Conservation (phyloP, 2,888 invertebrate genomes). For the Diarsia dahlii region DNA sequence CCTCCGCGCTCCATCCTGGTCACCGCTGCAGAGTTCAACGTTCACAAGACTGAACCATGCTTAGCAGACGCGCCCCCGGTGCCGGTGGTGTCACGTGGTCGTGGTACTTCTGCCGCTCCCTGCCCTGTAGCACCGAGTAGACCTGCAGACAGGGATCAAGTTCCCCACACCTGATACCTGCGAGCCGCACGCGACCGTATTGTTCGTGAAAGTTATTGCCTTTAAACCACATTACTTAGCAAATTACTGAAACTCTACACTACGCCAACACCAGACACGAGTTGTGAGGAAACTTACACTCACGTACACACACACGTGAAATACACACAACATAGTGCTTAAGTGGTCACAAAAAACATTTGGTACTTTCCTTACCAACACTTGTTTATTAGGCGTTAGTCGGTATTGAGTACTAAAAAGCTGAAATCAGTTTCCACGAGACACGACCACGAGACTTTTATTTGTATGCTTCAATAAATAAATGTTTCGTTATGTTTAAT, state of each 20-base stretch:
- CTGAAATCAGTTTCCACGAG: no score
- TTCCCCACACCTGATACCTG: constrained; percentile 28
- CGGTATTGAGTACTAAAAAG: background rate
- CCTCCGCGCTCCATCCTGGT: background rate
- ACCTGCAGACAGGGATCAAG: constrained; percentile 15
- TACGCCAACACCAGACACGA: background rate
- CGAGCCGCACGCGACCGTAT: constrained; percentile 29
- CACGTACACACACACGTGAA: background rate
- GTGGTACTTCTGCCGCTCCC: background rate
- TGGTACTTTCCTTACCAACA: background rate
- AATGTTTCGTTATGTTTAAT: background rate
- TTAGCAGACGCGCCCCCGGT: background rate
- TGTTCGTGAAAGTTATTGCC: constrained; percentile 18
- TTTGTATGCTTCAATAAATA: background rate
- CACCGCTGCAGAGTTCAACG: background rate
- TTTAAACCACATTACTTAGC: constrained; percentile 8
- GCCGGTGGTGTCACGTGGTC: background rate
- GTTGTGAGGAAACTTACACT: background rate
- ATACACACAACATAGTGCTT: background rate
- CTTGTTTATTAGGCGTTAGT: background rate
- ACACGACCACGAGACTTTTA: no score
- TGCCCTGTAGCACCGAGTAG: background rate
- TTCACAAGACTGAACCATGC: background rate
- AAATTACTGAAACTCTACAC: constrained; percentile 25
- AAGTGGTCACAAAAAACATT: no score